Conservation (phyloP, 2,113 vertebrate genomes). For the Cyanoramphus novaezelandiae region DNA sequence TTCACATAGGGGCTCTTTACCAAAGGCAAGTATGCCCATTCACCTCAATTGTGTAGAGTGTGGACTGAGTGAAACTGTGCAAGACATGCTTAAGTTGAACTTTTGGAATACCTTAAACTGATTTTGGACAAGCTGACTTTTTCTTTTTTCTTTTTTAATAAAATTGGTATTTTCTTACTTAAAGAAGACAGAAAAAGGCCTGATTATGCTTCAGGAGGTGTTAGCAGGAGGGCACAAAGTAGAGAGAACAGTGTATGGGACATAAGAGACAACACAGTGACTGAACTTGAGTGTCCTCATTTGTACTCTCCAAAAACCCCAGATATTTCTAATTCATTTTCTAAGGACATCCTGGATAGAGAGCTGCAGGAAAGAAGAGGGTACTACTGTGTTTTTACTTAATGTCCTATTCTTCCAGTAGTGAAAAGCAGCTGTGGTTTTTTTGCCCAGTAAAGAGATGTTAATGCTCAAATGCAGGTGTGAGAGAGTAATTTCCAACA, state of each 20-base stretch:
- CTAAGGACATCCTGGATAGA: background rate
- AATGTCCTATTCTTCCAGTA: background rate
- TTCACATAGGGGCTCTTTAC: background rate
- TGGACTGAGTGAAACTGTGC: background rate
- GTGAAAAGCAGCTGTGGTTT: background rate
- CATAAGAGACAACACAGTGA: background rate
- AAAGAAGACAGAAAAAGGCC: background rate
- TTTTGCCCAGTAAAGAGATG: background rate
- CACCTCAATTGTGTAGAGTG: background rate
- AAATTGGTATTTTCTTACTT: background rate
- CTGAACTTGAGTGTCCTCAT: background rate
- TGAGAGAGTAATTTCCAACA: background rate
- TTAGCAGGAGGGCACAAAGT: background rate
- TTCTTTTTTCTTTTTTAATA: background rate
- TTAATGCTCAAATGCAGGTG: rapidly evolving
- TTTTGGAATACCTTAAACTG: background rate
- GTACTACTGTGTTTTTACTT: background rate
- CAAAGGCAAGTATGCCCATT: background rate
- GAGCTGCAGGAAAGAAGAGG: background rate
- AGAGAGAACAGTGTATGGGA: background rate
- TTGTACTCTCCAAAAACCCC: background rate
- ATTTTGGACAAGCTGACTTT: background rate
- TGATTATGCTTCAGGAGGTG: background rate
- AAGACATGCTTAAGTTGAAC: background rate
- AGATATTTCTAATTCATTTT: background rate